These are phyloP conservation scores for Meliscaeva auricollis DNA, from an alignment of 2,888 invertebrate genomes.

Conservation along the genomic window DNA sequence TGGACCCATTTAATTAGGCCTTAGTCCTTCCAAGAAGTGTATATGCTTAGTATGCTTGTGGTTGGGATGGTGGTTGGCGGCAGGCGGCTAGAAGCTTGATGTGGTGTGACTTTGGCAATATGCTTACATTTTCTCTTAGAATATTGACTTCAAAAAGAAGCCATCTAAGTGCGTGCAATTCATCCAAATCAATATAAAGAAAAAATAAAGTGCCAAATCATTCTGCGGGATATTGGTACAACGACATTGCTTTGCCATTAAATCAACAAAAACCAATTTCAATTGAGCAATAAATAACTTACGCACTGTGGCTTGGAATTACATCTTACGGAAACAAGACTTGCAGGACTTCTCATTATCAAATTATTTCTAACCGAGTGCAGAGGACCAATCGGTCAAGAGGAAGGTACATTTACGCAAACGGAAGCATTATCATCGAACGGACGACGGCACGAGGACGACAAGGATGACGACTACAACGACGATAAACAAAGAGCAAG, in stretches of 20 bases:
- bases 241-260: conserved; percentile 5
- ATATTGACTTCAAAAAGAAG: conserved; percentile 16
- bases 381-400: conserved; percentile 2
- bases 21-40: conserved; percentile 51
- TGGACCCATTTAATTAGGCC: conserved; percentile 57
- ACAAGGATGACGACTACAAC: neutral
- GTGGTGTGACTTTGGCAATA: conserved; percentile 6
- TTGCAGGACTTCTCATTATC: conserved; percentile 56
- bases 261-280: conserved; percentile 16
- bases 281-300: conserved; percentile 43
- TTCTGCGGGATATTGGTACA: conserved; percentile 11
- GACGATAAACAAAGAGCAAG: neutral
- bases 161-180: conserved; percentile 60
- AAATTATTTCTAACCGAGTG: conserved; percentile 42
- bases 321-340: conserved; percentile 26
- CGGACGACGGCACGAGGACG: neutral
- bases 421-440: conserved; percentile 1
- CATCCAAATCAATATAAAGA: conserved; percentile 2
- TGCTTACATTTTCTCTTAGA: conserved; percentile 7
- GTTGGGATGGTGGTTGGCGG: conserved; percentile 14
- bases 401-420: neutral
- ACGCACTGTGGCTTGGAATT: conserved; percentile 30
- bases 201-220: neutral
- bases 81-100: neutral
- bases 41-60: neutral